Evolutionary conservation across 2,888 invertebrate genomes (phyloP).

Genomic region (Caradrina kadenii): DNA sequence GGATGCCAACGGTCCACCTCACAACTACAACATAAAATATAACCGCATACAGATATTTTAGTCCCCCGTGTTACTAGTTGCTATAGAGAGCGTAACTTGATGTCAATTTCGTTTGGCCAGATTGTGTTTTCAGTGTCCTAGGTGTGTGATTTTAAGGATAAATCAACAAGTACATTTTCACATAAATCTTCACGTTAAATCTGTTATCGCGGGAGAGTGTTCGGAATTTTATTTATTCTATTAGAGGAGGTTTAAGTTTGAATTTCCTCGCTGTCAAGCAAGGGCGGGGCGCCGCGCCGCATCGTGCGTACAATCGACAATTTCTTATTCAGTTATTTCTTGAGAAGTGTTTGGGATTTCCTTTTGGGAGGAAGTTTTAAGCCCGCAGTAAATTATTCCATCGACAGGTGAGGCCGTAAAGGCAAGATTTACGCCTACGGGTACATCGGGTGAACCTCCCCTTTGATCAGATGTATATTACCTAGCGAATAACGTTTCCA

Average conservation of each 20-base stretch:
- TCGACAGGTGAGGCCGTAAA: slow-evolving; percentile 90
- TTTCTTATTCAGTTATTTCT: slow-evolving; percentile 90
- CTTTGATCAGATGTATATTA: slow-evolving; percentile 89
- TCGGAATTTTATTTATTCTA: slow-evolving; percentile 81
- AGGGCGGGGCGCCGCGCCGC: slow-evolving; percentile 62
- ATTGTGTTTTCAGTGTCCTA: slow-evolving; percentile 56
- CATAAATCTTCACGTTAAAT: slow-evolving; percentile 66
- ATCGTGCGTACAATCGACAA: slow-evolving; percentile 81
- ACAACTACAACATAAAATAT: slow-evolving; percentile 62
- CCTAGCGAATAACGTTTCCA: slow-evolving; percentile 82
- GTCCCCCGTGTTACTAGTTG: slow-evolving; percentile 41
- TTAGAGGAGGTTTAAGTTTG: slow-evolving; percentile 80
- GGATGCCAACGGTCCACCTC: slow-evolving; percentile 69
- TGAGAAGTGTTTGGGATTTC: slow-evolving; percentile 89
- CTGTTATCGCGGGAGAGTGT: slow-evolving; percentile 61
- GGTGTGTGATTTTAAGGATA: slow-evolving; percentile 59
- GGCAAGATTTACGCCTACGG: slow-evolving; percentile 89
- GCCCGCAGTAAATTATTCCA: slow-evolving; percentile 89
- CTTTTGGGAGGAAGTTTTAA: slow-evolving; percentile 88
- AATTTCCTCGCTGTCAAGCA: slow-evolving; percentile 79
- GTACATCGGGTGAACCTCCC: slow-evolving; percentile 82
- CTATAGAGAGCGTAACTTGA: slow-evolving; percentile 29
- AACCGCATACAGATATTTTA: slow-evolving; percentile 54
- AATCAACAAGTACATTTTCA: slow-evolving; percentile 63
- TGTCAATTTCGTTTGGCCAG: slow-evolving; percentile 48